phyloP scores from a whole-genome alignment of 2,113 vertebrate species.

The human region GRCh38 chr9:788501-789000 shows the following conservation, averaged over 20 bases:
- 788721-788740: neutral
- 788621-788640: neutral
- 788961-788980: neutral
- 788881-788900: neutral
- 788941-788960: neutral
- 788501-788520: neutral
- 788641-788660: neutral
- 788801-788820: neutral
- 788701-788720: neutral
- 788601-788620: too few species aligned
- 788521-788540: neutral
- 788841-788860: neutral
- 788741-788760: neutral
- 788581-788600: neutral
- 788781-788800: neutral
- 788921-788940: fast-evolving
- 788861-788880: too few species aligned
- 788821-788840: fast-evolving
- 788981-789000: fast-evolving
- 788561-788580: too few species aligned
- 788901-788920: neutral
- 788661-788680: neutral
- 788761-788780: neutral
- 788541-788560: too few species aligned
- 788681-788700: too few species aligned